Conservation (phyloP, 2,797 vertebrate genomes). For the Peromyscus aztecus region DNA sequence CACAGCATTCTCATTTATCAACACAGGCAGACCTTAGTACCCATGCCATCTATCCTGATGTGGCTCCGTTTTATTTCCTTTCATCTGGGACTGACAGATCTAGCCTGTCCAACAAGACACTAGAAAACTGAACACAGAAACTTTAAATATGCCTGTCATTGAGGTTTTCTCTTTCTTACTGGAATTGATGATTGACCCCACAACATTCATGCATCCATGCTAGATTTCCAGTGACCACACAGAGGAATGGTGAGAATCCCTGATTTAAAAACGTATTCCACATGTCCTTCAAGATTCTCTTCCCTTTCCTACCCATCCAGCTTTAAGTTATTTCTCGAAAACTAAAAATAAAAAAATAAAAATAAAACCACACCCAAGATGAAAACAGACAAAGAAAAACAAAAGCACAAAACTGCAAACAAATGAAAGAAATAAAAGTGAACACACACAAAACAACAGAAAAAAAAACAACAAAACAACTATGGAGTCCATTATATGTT, state of each 20-base stretch:
- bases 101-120: background rate
- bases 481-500: background rate
- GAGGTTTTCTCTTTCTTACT: background rate
- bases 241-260: accelerated
- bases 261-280: background rate
- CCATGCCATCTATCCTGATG: background rate
- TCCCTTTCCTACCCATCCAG: background rate
- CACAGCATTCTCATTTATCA: background rate
- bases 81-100: background rate
- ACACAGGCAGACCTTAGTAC: background rate
- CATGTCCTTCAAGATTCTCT: background rate
- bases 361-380: background rate
- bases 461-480: background rate
- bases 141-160: background rate
- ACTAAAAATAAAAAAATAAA: background rate
- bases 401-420: background rate
- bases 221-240: background rate
- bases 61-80: background rate
- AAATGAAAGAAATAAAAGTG: background rate
- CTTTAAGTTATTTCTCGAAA: background rate
- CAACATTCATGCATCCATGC: too few species aligned
- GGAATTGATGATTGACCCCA: background rate
- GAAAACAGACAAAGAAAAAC: background rate
- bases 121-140: background rate
- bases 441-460: background rate